Evolutionary conservation across 1,140 invertebrate genomes (phyloP).

Genomic region (Drosophila mojavensis): DNA sequence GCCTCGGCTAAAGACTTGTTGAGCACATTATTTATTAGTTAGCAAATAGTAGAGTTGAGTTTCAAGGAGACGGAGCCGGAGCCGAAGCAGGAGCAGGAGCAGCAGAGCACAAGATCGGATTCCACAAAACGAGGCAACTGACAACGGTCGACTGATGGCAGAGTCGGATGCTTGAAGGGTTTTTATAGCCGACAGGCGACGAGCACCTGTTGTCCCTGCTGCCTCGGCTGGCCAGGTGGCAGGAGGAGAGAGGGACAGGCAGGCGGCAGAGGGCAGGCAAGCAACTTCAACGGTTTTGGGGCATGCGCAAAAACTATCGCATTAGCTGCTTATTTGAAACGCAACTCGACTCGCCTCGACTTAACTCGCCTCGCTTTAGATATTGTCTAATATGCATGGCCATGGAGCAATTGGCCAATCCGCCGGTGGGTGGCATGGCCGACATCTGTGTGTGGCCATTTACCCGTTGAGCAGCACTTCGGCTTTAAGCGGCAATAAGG

Average conservation of each 20-base stretch:
- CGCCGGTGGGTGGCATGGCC: constrained; percentile 8
- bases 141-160: constrained; percentile 45
- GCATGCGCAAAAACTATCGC: constrained; percentile 57
- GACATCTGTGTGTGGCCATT: constrained; percentile 13
- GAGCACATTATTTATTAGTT: constrained; percentile 3
- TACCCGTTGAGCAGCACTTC: constrained; percentile 15
- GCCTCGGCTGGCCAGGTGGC: constrained; percentile 4
- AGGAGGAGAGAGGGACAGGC: neutral
- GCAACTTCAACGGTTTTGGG: constrained; percentile 12
- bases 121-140: constrained; percentile 27
- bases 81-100: neutral
- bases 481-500: constrained; percentile 55
- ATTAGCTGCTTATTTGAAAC: constrained; percentile 41
- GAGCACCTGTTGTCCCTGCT: constrained; percentile 61
- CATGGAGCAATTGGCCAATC: constrained; percentile 43
- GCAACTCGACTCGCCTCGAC: constrained; percentile 14
- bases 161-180: constrained; percentile 20
- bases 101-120: constrained; percentile 41
- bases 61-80: too few species aligned
- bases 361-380: constrained; percentile 18
- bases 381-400: constrained; percentile 17
- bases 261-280: neutral
- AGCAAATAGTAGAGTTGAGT: neutral
- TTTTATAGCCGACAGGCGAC: constrained; percentile 57
- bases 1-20: constrained; percentile 20